Percentiles rank a stretch among this genome's conserved stretches.
Evolutionary conservation across 2,797 vertebrate species (phyloP).

Genomic region (Phyllotis vaccarum): DNA sequence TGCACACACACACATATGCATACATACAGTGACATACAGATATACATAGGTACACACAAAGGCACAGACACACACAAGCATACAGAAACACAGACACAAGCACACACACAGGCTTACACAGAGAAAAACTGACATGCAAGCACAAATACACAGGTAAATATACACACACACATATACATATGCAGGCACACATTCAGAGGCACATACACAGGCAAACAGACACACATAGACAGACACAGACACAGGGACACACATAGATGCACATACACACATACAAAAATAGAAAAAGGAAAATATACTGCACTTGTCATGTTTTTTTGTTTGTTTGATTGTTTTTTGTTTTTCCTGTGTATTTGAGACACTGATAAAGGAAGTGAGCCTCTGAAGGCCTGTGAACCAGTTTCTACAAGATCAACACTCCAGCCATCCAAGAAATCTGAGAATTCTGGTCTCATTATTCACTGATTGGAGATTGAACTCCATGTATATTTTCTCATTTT

Average conservation of each 20-base stretch:
- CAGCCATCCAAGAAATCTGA: constrained; percentile 28
- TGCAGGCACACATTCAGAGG: too few relatives aligned
- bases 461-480: not conserved
- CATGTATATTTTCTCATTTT: constrained; percentile 2
- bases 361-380: not conserved
- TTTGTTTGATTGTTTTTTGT: too few relatives aligned
- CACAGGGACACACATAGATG: not conserved
- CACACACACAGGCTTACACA: not conserved
- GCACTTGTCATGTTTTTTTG: too few relatives aligned
- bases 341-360: not conserved
- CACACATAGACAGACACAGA: not conserved
- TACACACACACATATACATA: too few relatives aligned
- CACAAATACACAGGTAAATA: too few relatives aligned
- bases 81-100: not conserved
- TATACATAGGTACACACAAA: too few relatives aligned
- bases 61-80: not conserved
- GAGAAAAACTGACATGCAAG: too few relatives aligned
- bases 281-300: not conserved
- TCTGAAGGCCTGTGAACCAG: not conserved
- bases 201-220: not conserved
- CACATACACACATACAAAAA: not conserved
- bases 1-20: not conserved
- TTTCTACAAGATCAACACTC: constrained; percentile 8
- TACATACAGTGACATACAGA: not conserved
- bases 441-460: constrained; percentile 51